These are phyloP conservation scores for Cyprinodon brontotheroides DNA, from an alignment of 2,113 vertebrate species.

Conservation along the genomic window DNA sequence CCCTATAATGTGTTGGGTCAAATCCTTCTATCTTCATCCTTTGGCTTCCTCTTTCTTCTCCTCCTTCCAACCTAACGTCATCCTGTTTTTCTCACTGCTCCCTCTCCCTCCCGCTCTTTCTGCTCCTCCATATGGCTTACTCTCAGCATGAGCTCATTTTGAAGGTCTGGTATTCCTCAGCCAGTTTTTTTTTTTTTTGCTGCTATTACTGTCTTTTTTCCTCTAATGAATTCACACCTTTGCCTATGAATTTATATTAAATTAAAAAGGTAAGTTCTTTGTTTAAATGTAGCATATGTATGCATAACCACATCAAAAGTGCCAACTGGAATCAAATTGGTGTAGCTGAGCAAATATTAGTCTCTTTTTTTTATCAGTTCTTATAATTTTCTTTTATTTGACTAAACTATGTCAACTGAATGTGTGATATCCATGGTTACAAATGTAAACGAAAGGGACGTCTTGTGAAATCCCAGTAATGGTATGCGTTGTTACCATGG, in stretches of 20 bases:
- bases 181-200: constrained; percentile 2
- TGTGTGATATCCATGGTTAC: constrained; percentile 37
- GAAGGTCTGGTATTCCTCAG: constrained; percentile 18
- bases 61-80: not conserved
- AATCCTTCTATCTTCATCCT: constrained; percentile 9
- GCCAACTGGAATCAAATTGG: too few relatives aligned
- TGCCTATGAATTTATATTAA: not conserved
- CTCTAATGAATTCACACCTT: not conserved
- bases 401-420: not conserved
- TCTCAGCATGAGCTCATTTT: constrained; percentile 19
- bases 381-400: not conserved
- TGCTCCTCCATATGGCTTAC: not conserved
- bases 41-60: not conserved
- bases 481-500: constrained; percentile 60
- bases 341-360: too few relatives aligned
- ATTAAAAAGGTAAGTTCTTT: too few relatives aligned
- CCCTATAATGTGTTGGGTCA: constrained; percentile 6
- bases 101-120: not conserved
- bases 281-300: too few relatives aligned
- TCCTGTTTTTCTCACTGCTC: not conserved
- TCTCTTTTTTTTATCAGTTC: not conserved
- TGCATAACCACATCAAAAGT: too few relatives aligned
- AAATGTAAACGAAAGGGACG: constrained; percentile 56
- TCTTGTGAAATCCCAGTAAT: constrained; percentile 32
- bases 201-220: constrained; percentile 16